These are phyloP conservation scores for Eulemur macaco DNA, from an alignment of 2,113 vertebrate species.

Conservation along the genomic window DNA sequence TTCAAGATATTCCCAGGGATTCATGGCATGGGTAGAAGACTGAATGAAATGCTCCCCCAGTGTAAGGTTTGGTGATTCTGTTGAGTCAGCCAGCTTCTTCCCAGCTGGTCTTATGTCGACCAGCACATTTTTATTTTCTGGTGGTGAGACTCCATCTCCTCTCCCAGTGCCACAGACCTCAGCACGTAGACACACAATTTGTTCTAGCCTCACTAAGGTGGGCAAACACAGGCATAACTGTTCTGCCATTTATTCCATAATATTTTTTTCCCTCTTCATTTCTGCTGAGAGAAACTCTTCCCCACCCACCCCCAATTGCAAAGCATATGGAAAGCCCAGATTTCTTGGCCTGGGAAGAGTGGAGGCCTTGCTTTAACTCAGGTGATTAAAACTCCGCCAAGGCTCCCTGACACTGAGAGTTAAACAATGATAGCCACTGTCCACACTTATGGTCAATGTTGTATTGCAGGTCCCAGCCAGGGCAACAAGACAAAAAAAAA, in stretches of 20 bases:
- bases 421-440: neutral
- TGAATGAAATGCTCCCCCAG: neutral
- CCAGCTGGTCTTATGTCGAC: too few relatives aligned
- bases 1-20: neutral
- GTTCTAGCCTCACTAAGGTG: neutral
- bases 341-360: neutral
- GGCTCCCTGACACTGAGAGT: neutral
- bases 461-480: neutral
- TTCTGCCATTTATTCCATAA: neutral
- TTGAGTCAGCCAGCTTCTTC: neutral
- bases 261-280: neutral
- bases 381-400: neutral
- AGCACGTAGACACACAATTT: accelerated
- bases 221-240: neutral
- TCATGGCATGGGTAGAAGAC: neutral
- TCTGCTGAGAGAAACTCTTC: neutral
- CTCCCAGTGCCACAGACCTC: neutral
- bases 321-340: neutral
- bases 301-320: neutral
- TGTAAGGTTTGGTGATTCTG: neutral
- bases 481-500: neutral
- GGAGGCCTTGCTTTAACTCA: neutral
- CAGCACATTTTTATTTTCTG: neutral
- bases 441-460: neutral
- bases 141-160: neutral